Evolutionary conservation across 2,888 invertebrate species (phyloP).

Genomic region (Meganola albula): DNA sequence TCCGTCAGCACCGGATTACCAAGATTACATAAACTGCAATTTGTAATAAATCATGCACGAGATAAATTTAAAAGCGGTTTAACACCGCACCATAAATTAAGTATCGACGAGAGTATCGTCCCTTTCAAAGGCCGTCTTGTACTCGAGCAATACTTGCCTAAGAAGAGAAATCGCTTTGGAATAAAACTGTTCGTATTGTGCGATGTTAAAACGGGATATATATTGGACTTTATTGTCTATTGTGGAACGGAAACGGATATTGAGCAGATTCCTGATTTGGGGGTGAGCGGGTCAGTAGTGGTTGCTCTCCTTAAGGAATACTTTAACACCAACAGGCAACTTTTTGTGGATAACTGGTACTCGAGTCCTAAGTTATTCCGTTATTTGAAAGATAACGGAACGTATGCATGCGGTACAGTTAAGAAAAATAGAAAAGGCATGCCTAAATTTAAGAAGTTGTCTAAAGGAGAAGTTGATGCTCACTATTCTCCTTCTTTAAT

Average conservation of each 20-base stretch:
- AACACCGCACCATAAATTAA: conserved; percentile 13
- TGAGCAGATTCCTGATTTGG: conserved; percentile 14
- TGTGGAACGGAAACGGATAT: conserved; percentile 19
- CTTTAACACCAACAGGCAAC: conserved; percentile 16
- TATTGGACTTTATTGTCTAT: conserved; percentile 24
- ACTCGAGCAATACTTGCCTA: conserved; percentile 22
- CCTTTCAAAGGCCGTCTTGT: conserved; percentile 20
- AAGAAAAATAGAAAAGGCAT: conserved; percentile 19
- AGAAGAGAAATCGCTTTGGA: conserved; percentile 20
- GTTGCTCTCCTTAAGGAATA: conserved; percentile 20
- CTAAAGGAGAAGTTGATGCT: conserved; percentile 12
- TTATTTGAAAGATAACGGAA: conserved; percentile 20
- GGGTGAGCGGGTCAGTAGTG: conserved; percentile 19
- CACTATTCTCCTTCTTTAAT: conserved; percentile 8
- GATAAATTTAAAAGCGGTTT: conserved; percentile 15
- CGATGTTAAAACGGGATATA: conserved; percentile 19
- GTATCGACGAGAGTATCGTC: conserved; percentile 23
- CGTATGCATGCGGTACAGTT: conserved; percentile 25
- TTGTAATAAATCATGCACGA: conserved; percentile 15
- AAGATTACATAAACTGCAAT: conserved; percentile 14
- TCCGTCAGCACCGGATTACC: conserved; percentile 4
- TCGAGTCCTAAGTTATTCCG: conserved; percentile 21
- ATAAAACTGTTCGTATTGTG: conserved; percentile 19
- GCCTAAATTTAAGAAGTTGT: conserved; percentile 20
- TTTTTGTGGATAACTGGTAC: conserved; percentile 28